phyloP scores from a whole-genome alignment of 2,113 vertebrate species.

The Atherinomorus stipes region DNA sequence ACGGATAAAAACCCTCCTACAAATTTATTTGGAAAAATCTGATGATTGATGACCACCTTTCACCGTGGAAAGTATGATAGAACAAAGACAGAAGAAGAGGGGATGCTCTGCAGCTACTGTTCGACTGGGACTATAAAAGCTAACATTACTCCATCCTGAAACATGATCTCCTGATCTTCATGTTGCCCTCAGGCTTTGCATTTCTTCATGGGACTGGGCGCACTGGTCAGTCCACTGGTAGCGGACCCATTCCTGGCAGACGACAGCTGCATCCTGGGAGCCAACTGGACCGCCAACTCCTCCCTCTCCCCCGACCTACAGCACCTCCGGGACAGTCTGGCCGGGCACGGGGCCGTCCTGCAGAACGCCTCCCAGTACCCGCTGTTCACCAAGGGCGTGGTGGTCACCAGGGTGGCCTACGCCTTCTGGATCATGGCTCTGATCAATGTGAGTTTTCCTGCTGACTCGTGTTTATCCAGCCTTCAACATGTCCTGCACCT shows the following conservation, averaged over 20 bases:
- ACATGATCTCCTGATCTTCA: not conserved
- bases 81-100: too few species aligned
- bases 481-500: not conserved
- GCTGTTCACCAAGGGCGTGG: constrained; percentile 78
- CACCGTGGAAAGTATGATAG: too few species aligned
- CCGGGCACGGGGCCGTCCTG: constrained; percentile 71
- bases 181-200: constrained; percentile 86
- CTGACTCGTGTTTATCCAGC: not conserved
- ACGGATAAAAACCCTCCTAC: too few species aligned
- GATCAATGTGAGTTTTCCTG: constrained; percentile 89
- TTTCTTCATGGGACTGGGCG: constrained; percentile 95
- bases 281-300: constrained; percentile 85
- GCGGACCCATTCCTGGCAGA: constrained; percentile 95
- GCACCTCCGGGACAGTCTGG: constrained; percentile 85
- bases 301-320: constrained; percentile 71
- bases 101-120: too few species aligned
- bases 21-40: too few species aligned
- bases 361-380: constrained; percentile 83
- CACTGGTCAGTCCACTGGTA: constrained; percentile 92
- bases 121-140: too few species aligned
- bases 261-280: constrained; percentile 85
- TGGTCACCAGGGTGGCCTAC: constrained; percentile 87
- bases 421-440: constrained; percentile 99
- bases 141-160: too few species aligned
- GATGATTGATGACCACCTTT: too few species aligned